Conservation (phyloP, 2,888 invertebrate species). For the Calameuta pallipes region DNA sequence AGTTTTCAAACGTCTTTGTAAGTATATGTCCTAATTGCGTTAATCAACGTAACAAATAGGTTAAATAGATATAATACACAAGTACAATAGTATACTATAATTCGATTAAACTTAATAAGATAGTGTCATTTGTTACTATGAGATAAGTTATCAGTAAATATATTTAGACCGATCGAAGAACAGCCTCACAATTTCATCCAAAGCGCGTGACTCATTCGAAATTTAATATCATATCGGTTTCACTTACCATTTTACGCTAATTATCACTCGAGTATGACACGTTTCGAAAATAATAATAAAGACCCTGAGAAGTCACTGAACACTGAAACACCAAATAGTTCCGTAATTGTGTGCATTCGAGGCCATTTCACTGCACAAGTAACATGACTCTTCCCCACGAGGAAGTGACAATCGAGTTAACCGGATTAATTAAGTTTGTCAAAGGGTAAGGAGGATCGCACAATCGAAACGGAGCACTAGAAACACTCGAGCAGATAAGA, state of each 20-base stretch:
- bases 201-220: not conserved
- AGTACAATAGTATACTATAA: not conserved
- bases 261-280: not conserved
- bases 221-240: not conserved
- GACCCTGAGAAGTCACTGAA: not conserved
- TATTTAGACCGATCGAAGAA: not conserved
- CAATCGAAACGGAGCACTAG: not conserved
- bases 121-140: not conserved
- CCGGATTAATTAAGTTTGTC: not conserved
- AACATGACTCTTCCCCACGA: not conserved
- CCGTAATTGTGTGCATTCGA: not conserved
- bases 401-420: not conserved
- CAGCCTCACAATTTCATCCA: not conserved
- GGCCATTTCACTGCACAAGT: not conserved
- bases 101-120: not conserved
- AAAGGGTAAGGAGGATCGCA: not conserved
- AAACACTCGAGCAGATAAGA: not conserved
- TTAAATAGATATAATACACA: not conserved
- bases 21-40: not conserved
- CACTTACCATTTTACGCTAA: not conserved
- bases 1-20: not conserved
- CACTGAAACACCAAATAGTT: not conserved
- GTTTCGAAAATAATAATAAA: not conserved
- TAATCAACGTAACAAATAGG: not conserved
- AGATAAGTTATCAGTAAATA: not conserved